A percentile compares a stretch with the other conserved stretches of the same genome.
Evolutionary conservation across 2,797 vertebrate species (phyloP).

Genomic region (Carcharodon carcharias): DNA sequence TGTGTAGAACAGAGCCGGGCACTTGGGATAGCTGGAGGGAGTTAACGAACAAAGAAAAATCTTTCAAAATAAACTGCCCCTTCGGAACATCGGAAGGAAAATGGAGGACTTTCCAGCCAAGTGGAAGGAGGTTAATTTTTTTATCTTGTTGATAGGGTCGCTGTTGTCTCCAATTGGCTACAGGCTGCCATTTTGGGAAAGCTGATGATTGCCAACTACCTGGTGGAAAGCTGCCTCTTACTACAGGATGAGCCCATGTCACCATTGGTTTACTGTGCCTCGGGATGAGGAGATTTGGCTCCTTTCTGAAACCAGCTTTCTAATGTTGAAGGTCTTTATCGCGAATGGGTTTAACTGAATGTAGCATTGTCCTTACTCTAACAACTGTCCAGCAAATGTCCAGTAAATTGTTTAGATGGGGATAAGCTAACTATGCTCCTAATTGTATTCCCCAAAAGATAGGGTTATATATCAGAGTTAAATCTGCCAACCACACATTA

Average conservation of each 20-base stretch:
- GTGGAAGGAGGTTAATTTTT: not conserved
- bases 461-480: not conserved
- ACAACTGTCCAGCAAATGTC: not conserved
- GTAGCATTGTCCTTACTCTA: not conserved
- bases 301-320: not conserved
- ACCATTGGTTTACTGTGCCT: too few species aligned
- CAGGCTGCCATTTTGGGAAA: not conserved
- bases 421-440: not conserved
- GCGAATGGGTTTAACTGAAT: not conserved
- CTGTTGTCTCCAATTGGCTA: not conserved
- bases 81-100: not conserved
- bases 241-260: not conserved
- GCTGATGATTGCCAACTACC: not conserved
- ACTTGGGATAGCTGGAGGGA: not conserved
- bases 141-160: not conserved
- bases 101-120: not conserved
- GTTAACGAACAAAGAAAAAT: not conserved
- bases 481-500: not conserved
- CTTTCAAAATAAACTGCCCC: too few species aligned
- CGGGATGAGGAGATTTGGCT: not conserved
- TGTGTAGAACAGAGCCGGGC: constrained; percentile 41
- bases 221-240: not conserved
- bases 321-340: not conserved
- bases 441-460: not conserved
- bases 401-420: not conserved